These are phyloP conservation scores for Galeopsomyia nigrocyanea DNA, from an alignment of 2,888 invertebrate species.

Conservation along the genomic window DNA sequence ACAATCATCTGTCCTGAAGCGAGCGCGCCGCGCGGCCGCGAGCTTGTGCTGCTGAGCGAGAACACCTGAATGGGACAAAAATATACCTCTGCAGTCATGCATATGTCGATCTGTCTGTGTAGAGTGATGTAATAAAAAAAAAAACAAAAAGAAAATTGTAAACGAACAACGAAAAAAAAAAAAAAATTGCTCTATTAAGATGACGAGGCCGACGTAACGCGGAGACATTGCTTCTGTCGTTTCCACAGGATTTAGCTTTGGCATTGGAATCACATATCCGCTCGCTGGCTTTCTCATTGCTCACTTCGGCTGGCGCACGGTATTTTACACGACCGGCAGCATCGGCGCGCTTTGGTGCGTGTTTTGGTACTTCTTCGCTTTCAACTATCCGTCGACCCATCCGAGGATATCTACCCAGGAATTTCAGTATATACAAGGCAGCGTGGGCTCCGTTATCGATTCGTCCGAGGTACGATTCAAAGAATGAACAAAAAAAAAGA, in stretches of 20 bases:
- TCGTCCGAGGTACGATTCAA: constrained; percentile 65
- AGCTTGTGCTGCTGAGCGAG: too few species aligned
- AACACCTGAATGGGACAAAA: too few species aligned
- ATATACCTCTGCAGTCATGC: too few species aligned
- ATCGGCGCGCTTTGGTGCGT: constrained; percentile 77
- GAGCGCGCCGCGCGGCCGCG: neutral
- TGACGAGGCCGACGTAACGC: constrained; percentile 65
- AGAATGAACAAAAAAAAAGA: neutral
- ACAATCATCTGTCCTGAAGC: constrained; percentile 46
- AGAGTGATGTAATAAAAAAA: too few species aligned
- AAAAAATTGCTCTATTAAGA: constrained; percentile 61
- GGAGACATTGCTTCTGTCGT: constrained; percentile 54
- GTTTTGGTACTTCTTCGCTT: constrained; percentile 79
- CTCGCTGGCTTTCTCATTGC: constrained; percentile 79
- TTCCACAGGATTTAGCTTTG: constrained; percentile 77
- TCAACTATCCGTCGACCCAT: constrained; percentile 77
- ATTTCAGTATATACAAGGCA: constrained; percentile 76
- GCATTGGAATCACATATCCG: constrained; percentile 80
- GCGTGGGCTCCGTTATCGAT: constrained; percentile 70
- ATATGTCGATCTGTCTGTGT: too few species aligned
- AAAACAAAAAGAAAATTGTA: neutral
- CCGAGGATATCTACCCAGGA: constrained; percentile 78
- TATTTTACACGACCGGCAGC: constrained; percentile 80
- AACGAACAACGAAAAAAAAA: constrained; percentile 46
- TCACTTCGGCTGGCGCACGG: constrained; percentile 77